Conservation (phyloP, 2,113 vertebrate genomes). For the Cyanoramphus novaezelandiae region DNA sequence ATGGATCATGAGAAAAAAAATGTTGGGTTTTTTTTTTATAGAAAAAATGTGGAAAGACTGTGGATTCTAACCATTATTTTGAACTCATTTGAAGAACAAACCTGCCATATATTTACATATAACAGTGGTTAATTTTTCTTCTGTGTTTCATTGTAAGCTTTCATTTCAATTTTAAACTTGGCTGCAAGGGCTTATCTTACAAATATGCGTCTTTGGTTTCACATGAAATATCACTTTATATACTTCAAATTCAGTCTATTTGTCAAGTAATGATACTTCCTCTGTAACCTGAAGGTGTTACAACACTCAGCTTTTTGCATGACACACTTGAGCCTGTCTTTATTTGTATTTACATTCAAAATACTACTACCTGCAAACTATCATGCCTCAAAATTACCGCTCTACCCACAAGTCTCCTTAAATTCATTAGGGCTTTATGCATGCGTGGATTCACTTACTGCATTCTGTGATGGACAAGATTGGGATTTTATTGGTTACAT, state of each 20-base stretch:
- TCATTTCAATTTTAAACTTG: neutral
- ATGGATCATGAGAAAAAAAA: neutral
- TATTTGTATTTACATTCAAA: neutral
- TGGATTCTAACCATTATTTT: neutral
- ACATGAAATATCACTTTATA: neutral
- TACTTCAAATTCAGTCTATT: neutral
- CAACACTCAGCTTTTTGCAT: neutral
- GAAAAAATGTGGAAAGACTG: neutral
- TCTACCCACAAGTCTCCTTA: neutral
- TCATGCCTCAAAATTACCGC: neutral
- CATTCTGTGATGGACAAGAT: neutral
- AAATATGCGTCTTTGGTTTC: neutral
- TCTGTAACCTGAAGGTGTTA: neutral
- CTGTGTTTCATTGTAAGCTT: neutral
- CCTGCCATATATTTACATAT: rapidly evolving
- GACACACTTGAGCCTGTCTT: neutral
- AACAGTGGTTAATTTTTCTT: neutral
- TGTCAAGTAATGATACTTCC: neutral
- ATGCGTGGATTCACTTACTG: neutral
- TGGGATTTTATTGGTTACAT: neutral
- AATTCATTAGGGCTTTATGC: neutral
- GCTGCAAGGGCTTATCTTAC: neutral
- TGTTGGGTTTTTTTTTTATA: neutral
- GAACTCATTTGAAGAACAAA: neutral
- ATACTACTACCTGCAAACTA: neutral